Conservation (phyloP, 2,888 invertebrate genomes). For the Drosophila merina region DNA sequence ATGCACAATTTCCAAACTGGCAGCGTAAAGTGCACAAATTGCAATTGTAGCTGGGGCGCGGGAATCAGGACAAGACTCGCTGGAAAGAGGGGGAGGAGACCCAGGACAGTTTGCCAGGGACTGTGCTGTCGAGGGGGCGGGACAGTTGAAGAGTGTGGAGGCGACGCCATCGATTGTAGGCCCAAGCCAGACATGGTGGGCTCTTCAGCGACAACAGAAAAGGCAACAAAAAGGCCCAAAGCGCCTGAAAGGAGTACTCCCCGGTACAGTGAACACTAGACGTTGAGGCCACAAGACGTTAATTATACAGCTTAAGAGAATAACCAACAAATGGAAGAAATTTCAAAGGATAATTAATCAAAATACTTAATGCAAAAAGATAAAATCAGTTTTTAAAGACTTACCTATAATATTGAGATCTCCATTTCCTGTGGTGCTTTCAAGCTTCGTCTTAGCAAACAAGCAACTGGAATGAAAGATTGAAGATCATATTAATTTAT, state of each 20-base stretch:
- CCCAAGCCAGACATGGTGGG: slow-evolving; percentile 30
- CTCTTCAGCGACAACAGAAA: slow-evolving; percentile 21
- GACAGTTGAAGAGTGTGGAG: slow-evolving; percentile 30
- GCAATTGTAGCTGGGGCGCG: slow-evolving; percentile 66
- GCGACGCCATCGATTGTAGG: slow-evolving; percentile 37
- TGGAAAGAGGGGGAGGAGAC: slow-evolving; percentile 8
- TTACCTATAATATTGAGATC: slow-evolving; percentile 12
- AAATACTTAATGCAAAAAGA: not conserved
- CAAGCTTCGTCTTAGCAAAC: not conserved
- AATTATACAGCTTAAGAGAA: slow-evolving; percentile 34
- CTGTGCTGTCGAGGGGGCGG: slow-evolving; percentile 5
- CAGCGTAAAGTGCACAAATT: slow-evolving; percentile 73
- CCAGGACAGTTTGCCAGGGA: slow-evolving; percentile 8
- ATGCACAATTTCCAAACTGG: slow-evolving; percentile 58
- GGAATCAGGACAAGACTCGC: slow-evolving; percentile 63
- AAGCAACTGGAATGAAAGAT: slow-evolving; percentile 7
- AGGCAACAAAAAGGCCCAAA: slow-evolving; percentile 9
- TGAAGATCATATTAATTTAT: not conserved
- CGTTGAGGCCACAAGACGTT: slow-evolving; percentile 30
- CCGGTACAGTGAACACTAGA: slow-evolving; percentile 42
- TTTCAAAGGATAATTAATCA: not conserved
- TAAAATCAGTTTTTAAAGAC: not conserved
- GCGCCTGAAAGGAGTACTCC: slow-evolving; percentile 24
- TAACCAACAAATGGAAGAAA: slow-evolving; percentile 14
- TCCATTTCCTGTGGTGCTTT: slow-evolving; percentile 1